These are phyloP conservation scores for Platysternon megacephalum DNA, from an alignment of 2,113 vertebrate genomes.

Conservation along the genomic window DNA sequence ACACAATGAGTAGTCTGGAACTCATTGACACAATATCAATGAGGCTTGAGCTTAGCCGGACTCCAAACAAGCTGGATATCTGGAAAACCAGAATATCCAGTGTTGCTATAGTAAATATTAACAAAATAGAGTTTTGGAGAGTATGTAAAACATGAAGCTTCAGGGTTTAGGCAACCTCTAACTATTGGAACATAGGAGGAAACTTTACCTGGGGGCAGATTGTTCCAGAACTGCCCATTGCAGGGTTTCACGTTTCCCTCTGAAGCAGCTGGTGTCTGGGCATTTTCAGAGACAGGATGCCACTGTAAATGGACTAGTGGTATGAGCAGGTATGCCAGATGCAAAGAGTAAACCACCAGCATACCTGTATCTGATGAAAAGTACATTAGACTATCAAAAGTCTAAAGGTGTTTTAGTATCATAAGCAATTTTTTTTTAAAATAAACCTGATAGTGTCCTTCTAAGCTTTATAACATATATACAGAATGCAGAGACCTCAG, in stretches of 20 bases:
- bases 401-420: background rate
- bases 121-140: background rate
- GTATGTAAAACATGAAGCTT: background rate
- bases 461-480: background rate
- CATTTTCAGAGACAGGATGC: background rate
- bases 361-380: background rate
- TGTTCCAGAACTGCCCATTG: background rate
- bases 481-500: background rate
- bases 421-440: background rate
- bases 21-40: background rate
- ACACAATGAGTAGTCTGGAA: background rate
- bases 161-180: background rate
- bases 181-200: background rate
- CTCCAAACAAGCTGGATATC: background rate
- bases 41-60: background rate
- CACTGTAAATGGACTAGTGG: background rate
- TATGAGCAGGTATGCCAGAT: background rate
- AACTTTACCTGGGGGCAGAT: background rate
- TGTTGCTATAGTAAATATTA: background rate
- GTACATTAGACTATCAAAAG: fast-evolving
- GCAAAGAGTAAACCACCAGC: background rate
- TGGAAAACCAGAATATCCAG: background rate
- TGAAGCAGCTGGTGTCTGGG: background rate
- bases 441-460: background rate
- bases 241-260: background rate